Conservation (phyloP, 2,113 vertebrate species). For the Centropus unirufus region DNA sequence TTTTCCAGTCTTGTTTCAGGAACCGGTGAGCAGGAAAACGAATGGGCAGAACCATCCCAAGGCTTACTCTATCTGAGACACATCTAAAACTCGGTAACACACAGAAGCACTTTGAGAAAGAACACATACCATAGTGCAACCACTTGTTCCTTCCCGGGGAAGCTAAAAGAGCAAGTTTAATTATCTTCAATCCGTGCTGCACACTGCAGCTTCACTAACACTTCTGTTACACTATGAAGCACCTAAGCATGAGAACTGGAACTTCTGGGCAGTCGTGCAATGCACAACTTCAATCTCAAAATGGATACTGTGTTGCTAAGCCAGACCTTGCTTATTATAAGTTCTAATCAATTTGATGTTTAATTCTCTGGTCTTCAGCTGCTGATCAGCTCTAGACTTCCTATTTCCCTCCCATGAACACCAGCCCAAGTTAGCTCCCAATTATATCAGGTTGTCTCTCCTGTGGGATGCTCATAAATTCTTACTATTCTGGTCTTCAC, state of each 20-base stretch:
- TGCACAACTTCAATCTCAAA: not conserved
- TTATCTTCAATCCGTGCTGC: not conserved
- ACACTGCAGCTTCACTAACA: not conserved
- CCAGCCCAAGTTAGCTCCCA: not conserved
- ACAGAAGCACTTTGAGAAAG: not conserved
- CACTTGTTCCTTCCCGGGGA: fast-evolving
- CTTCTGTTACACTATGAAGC: not conserved
- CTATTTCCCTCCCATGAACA: not conserved
- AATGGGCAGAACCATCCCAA: not conserved
- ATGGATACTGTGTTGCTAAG: not conserved
- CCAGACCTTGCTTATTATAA: not conserved
- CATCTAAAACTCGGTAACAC: not conserved
- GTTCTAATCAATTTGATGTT: not conserved
- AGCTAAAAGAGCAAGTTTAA: not conserved
- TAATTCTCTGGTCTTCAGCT: not conserved
- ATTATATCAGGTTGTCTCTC: not conserved
- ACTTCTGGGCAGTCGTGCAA: not conserved
- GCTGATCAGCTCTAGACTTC: not conserved
- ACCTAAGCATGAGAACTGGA: not conserved
- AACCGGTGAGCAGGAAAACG: not conserved
- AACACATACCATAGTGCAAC: not conserved
- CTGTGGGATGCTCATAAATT: not conserved
- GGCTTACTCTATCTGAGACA: not conserved
- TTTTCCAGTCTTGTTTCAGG: not conserved
- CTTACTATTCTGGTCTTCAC: not conserved